Evolutionary conservation across 2,797 vertebrate species (phyloP).

Genomic region (Anguilla megastoma): DNA sequence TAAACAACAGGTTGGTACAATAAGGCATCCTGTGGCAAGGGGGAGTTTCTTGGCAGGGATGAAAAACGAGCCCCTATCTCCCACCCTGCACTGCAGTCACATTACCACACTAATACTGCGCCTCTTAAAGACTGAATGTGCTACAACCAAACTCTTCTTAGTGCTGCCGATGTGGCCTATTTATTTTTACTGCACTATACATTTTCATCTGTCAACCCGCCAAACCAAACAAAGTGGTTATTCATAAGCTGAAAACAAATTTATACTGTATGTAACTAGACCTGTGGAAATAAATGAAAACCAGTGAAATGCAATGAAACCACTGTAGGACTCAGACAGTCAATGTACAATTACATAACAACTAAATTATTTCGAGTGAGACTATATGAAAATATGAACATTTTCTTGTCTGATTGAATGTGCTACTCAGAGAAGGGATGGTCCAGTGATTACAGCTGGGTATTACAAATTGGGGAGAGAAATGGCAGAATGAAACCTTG

Average conservation of each 20-base stretch:
- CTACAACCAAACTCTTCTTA: neutral
- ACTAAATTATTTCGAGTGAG: neutral
- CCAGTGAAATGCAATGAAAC: neutral
- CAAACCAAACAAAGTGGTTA: constrained; percentile 19
- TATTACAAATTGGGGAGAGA: neutral
- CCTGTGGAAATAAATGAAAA: neutral
- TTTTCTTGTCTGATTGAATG: neutral
- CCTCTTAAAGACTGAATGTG: neutral
- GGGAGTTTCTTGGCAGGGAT: neutral
- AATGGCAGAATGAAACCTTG: neutral
- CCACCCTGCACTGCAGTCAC: neutral
- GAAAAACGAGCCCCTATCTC: neutral
- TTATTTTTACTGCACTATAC: neutral
- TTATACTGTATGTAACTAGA: neutral
- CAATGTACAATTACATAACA: neutral
- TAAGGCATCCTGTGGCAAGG: neutral
- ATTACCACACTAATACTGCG: neutral
- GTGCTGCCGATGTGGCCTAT: neutral
- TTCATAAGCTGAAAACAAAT: neutral
- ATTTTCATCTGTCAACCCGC: constrained; percentile 6
- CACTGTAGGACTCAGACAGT: neutral
- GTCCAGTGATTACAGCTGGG: no score
- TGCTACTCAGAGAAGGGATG: neutral
- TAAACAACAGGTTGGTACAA: neutral
- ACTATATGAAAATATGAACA: neutral